These are phyloP conservation scores for Sesia apiformis DNA, from an alignment of 2,888 invertebrate species.

Conservation along the genomic window DNA sequence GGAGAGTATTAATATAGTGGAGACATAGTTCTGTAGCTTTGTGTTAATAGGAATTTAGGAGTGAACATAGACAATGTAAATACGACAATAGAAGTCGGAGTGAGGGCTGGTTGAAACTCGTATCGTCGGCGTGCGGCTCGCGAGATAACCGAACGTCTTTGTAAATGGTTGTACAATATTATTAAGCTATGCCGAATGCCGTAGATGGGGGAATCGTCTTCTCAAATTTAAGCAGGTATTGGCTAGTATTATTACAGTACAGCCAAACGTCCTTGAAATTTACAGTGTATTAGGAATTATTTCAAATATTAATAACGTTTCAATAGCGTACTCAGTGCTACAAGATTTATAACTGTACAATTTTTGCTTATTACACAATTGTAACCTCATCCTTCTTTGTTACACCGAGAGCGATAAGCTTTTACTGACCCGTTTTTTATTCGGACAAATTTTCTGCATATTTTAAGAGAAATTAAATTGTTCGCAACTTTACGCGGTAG, in stretches of 20 bases:
- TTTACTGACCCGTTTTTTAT: conserved; percentile 20
- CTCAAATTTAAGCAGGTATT: too few relatives aligned
- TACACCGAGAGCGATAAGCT: background rate
- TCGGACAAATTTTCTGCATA: conserved; percentile 39
- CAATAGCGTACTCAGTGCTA: too few relatives aligned
- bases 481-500: conserved; percentile 48
- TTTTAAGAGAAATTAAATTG: conserved; percentile 56
- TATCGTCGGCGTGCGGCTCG: conserved; percentile 65
- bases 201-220: too few relatives aligned
- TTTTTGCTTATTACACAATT: background rate
- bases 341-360: background rate
- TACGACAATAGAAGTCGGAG: conserved; percentile 62
- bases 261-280: too few relatives aligned
- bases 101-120: conserved; percentile 47
- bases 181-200: too few relatives aligned
- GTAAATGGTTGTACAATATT: conserved; percentile 23
- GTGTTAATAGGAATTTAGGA: conserved; percentile 64
- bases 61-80: conserved; percentile 71
- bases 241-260: too few relatives aligned
- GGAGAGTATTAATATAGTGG: too few relatives aligned
- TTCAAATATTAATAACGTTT: too few relatives aligned
- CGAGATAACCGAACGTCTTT: conserved; percentile 66
- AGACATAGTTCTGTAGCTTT: conserved; percentile 29
- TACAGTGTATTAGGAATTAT: too few relatives aligned
- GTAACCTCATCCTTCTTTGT: background rate